A percentile compares a stretch with the other conserved stretches of the same genome.
Evolutionary conservation across 2,113 vertebrate genomes (phyloP).

Genomic region (Physeter macrocephalus): DNA sequence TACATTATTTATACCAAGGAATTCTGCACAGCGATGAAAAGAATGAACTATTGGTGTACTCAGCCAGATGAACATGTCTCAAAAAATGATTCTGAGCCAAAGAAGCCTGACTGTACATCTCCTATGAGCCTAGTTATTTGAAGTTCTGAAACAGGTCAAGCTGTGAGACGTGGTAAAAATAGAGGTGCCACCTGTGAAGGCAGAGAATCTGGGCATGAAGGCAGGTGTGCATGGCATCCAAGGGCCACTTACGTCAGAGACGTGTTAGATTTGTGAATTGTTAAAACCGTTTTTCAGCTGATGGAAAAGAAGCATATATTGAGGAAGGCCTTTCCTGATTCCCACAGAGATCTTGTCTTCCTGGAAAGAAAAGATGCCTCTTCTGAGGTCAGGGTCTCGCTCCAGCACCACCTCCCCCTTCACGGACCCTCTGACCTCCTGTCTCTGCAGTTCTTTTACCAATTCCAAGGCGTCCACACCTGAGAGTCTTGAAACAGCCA

Average conservation of each 20-base stretch:
- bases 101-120: neutral
- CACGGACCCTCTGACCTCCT: too few species aligned
- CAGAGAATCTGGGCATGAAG: too few species aligned
- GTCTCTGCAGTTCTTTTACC: neutral
- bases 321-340: neutral
- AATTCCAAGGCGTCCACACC: neutral
- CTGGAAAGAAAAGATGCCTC: neutral
- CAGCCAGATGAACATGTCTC: neutral
- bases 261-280: fast-evolving
- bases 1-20: neutral
- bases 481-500: neutral
- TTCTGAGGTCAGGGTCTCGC: neutral
- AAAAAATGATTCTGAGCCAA: neutral
- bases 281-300: neutral
- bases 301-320: fast-evolving
- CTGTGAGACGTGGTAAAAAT: neutral
- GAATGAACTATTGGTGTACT: neutral
- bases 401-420: too few species aligned
- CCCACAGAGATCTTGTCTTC: neutral
- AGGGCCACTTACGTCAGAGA: neutral
- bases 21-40: neutral
- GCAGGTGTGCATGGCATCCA: fast-evolving
- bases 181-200: neutral
- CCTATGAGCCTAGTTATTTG: neutral
- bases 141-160: neutral